Percentiles rank a stretch among this genome's conserved stretches.
Evolutionary conservation across 2,797 vertebrate genomes (phyloP).

Genomic region (Catamblyrhynchus diadema): DNA sequence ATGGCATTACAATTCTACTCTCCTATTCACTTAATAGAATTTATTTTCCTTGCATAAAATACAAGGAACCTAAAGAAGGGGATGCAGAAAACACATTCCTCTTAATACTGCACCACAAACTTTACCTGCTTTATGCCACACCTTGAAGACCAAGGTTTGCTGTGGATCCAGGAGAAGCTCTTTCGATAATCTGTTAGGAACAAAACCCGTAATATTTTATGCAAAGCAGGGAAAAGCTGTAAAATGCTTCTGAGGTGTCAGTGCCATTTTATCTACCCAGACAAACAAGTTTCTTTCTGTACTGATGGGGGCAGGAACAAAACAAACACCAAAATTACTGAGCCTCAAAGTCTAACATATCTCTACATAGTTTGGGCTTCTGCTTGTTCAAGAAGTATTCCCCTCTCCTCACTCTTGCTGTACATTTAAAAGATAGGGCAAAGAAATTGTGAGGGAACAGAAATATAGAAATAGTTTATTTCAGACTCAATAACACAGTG

Average conservation of each 20-base stretch:
- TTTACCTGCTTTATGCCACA: constrained; percentile 97
- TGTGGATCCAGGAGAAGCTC: constrained; percentile 91
- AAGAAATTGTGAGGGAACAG: not conserved
- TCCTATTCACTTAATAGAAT: not conserved
- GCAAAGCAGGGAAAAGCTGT: not conserved
- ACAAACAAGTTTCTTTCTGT: not conserved
- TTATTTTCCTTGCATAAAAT: not conserved
- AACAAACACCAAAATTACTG: not conserved
- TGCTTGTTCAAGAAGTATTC: not conserved
- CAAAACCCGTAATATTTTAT: not conserved
- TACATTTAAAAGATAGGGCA: not conserved
- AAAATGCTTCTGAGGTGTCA: not conserved
- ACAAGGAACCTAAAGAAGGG: not conserved
- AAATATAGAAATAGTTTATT: not conserved
- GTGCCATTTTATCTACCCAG: not conserved
- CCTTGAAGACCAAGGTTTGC: constrained; percentile 93
- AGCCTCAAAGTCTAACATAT: not conserved
- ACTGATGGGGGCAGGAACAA: not conserved
- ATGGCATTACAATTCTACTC: not conserved
- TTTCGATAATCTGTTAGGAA: constrained; percentile 80
- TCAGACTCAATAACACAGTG: not conserved
- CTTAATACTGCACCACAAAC: not conserved
- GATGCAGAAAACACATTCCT: not conserved
- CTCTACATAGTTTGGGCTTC: not conserved
- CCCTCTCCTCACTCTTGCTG: not conserved